Conservation (phyloP, 2,888 invertebrate species). For the Cyclophora punctaria region DNA sequence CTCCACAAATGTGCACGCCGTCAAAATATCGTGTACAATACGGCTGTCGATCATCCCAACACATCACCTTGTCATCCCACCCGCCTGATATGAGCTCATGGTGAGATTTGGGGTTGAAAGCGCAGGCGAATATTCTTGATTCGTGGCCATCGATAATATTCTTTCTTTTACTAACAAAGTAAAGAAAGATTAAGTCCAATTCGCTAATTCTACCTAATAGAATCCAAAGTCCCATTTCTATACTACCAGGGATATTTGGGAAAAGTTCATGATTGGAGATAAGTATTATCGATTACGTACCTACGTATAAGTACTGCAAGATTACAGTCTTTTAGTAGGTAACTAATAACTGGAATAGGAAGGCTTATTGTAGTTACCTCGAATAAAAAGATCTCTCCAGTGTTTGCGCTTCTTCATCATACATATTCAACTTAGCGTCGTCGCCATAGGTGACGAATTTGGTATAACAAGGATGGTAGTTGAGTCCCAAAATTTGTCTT, state of each 20-base stretch:
- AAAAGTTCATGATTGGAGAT: no score
- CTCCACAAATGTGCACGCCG: conserved; percentile 79
- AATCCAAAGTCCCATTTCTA: no score
- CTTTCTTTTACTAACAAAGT: conserved; percentile 18
- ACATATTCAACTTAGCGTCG: conserved; percentile 77
- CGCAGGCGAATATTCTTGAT: conserved; percentile 78
- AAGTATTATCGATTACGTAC: no score
- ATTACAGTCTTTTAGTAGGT: no score
- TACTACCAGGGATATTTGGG: no score
- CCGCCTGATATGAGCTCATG: conserved; percentile 81
- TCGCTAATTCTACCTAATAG: no score
- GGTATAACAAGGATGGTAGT: conserved; percentile 75
- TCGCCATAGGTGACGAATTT: conserved; percentile 77
- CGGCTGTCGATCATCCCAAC: conserved; percentile 80
- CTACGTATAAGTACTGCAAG: no score
- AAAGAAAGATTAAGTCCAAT: neutral
- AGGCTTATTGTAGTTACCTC: conserved; percentile 49
- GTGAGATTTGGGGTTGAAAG: conserved; percentile 78
- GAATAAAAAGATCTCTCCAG: conserved; percentile 76
- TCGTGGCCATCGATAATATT: conserved; percentile 75
- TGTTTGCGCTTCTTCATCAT: conserved; percentile 80
- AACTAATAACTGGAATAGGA: no score
- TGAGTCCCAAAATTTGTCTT: conserved; percentile 77
- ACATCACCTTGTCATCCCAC: conserved; percentile 79
- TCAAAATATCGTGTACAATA: conserved; percentile 73